Base-by-base conservation (phyloP, 2,797 vertebrate species). In the Peromyscus nudipes region DNA sequence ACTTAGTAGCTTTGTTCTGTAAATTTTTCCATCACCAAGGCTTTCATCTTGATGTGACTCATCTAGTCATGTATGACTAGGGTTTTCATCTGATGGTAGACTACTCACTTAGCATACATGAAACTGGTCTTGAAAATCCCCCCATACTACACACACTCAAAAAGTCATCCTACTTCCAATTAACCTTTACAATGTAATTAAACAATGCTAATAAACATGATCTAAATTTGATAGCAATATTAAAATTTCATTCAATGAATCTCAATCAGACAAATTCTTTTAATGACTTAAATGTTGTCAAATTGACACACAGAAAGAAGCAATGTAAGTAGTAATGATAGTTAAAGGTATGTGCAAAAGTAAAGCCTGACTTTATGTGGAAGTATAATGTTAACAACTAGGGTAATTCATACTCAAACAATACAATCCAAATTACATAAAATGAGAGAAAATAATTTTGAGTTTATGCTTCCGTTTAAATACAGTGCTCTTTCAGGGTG, bases 11-110 rank as follows among this genome's bases (percentile, higher is more conserved):
- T 69, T 75, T 80, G 64, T 97, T 97, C 46, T 97, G 97, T 96
- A 97, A 97, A 94, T 94, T 14, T 96, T 97, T 98, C 97, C 92
- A 85, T 95, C 83, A 97, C 95, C 46, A 88, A 94, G 87, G 95
- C 46, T 97, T 97, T 76, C 97, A 98, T 95, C 97, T 62, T 76
- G 76, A 95, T 65, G 17, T 96, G 85, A 93, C n/a, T 96, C 76
- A 91, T 95, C 3, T 14, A 17, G 40, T 34, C 46, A 34, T 49
- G 2, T 4, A 73, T 52, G 49, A 9, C 17, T 65, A 10, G 3
- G 7, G 11, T 1, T 69, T 62, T 57, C 43, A 23, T 1, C 31
- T 34, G 46, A 25, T 69, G 25, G 37, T 40, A 69, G 17, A 69
- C 9, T 8, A 4, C 2, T 40, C n/a, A 25, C 27, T 4, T 62